Evolutionary conservation across 1,140 invertebrate species (phyloP).

Genomic region (Lasaia peninsularis): DNA sequence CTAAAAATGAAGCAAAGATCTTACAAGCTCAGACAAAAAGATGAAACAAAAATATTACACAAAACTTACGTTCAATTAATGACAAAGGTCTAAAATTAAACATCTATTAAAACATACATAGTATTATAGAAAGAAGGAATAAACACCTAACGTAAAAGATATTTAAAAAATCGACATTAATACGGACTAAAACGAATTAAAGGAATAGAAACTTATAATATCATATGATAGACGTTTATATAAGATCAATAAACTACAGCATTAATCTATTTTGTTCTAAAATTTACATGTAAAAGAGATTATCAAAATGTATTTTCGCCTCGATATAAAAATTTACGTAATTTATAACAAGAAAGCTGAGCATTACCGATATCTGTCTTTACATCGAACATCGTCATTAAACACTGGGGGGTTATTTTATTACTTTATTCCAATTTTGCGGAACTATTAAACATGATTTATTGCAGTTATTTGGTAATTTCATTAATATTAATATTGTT

Average conservation of each 20-base stretch:
- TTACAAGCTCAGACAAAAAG: too few relatives aligned
- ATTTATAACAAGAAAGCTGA: conserved; percentile 1
- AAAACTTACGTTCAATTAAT: too few relatives aligned
- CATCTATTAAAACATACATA: too few relatives aligned
- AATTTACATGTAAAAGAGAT: not conserved
- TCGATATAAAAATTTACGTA: not conserved
- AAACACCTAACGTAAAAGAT: too few relatives aligned
- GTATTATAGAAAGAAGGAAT: too few relatives aligned
- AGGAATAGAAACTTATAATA: too few relatives aligned
- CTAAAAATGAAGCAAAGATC: too few relatives aligned
- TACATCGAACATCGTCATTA: conserved; percentile 2
- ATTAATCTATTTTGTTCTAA: not conserved
- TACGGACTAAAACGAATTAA: too few relatives aligned
- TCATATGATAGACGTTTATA: not conserved
- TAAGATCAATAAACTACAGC: not conserved
- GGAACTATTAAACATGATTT: conserved; percentile 2
- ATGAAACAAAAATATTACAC: too few relatives aligned
- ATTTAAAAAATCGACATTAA: too few relatives aligned
- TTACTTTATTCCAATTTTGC: conserved; percentile 4
- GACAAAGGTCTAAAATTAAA: too few relatives aligned
- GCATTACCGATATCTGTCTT: not conserved
- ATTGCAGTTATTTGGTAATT: conserved; percentile 1
- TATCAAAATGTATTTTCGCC: not conserved
- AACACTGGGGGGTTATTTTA: conserved; percentile 4
- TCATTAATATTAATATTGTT: conserved; percentile 8